Conservation (phyloP, 2,797 vertebrate genomes). For the Galaxias olidus region DNA sequence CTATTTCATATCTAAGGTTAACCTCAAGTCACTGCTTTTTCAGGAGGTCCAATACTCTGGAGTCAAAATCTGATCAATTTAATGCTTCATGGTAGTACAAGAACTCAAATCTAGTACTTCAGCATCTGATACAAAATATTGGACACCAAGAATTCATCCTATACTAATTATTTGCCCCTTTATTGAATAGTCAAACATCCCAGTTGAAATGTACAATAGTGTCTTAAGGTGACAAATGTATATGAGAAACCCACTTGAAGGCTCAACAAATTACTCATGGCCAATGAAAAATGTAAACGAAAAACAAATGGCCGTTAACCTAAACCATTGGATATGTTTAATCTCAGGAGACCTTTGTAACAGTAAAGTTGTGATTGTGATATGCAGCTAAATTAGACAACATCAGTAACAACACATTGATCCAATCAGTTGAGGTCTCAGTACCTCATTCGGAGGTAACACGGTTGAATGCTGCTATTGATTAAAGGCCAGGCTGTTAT, state of each 20-base stretch:
- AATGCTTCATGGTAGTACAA: too few species aligned
- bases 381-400: conserved; percentile 45
- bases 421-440: conserved; percentile 33
- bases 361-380: conserved; percentile 47
- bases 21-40: too few species aligned
- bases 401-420: conserved; percentile 49
- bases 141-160: too few species aligned
- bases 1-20: too few species aligned
- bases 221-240: too few species aligned
- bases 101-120: too few species aligned
- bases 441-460: conserved; percentile 34
- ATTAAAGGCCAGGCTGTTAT: conserved; percentile 17
- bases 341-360: conserved; percentile 54
- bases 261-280: conserved; percentile 37
- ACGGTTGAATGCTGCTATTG: conserved; percentile 19
- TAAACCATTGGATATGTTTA: conserved; percentile 45
- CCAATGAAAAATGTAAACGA: conserved; percentile 46
- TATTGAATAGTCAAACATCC: neutral
- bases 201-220: neutral
- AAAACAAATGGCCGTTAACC: conserved; percentile 43
- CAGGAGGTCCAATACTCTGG: too few species aligned
- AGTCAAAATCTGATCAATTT: too few species aligned
- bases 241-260: neutral
- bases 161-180: neutral
- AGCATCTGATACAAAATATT: too few species aligned